phyloP scores from a whole-genome alignment of 2,113 vertebrate genomes.

The Cyanoramphus novaezelandiae region DNA sequence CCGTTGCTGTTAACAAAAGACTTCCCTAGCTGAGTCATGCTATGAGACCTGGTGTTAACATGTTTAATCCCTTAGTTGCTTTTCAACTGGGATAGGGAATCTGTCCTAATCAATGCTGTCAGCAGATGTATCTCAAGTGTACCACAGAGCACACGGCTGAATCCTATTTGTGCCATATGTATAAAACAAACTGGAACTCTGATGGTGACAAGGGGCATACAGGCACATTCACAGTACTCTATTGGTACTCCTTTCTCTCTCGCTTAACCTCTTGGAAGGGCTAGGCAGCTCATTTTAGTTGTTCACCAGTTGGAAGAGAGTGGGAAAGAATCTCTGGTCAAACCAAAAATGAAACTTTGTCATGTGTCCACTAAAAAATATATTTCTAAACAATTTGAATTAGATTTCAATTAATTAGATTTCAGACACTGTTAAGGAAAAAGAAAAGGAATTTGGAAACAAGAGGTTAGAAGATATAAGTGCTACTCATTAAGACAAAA shows the following conservation, averaged over 20 bases:
- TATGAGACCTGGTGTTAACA: not conserved
- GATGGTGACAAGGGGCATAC: not conserved
- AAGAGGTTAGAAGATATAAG: not conserved
- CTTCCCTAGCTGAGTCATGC: not conserved
- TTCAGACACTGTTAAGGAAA: not conserved
- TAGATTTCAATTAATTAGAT: not conserved
- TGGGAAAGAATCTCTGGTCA: not conserved
- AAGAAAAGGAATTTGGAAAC: not conserved
- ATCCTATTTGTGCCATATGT: not conserved
- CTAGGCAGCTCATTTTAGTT: not conserved
- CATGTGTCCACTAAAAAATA: not conserved
- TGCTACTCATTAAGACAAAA: not conserved
- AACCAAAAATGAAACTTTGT: not conserved
- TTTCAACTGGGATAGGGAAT: not conserved
- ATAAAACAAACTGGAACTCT: not conserved
- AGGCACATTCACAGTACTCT: not conserved
- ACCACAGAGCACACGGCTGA: accelerated
- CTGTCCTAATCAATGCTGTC: not conserved
- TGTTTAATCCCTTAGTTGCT: not conserved
- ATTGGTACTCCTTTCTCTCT: not conserved
- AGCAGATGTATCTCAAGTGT: not conserved
- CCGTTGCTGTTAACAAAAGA: not conserved
- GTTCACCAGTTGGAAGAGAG: not conserved
- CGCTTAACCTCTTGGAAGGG: not conserved
- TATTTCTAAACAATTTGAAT: not conserved